These are phyloP conservation scores for Cheilosia urbana DNA, from an alignment of 2,888 invertebrate species.

Conservation along the genomic window DNA sequence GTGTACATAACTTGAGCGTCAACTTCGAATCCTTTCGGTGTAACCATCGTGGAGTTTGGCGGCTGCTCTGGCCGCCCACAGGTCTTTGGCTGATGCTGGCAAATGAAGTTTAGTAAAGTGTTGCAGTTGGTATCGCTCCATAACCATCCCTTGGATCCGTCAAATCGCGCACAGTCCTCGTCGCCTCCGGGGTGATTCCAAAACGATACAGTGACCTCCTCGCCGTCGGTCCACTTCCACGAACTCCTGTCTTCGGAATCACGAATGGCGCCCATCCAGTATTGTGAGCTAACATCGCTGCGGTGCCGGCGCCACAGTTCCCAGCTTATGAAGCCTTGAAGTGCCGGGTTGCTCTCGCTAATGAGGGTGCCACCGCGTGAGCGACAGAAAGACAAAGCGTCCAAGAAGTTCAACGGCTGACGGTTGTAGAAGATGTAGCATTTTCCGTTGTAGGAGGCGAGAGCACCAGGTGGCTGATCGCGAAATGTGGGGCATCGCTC, in stretches of 20 bases:
- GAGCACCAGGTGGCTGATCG: constrained; percentile 96
- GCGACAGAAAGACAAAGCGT: constrained; percentile 91
- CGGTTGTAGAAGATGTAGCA: constrained; percentile 97
- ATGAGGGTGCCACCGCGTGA: constrained; percentile 93
- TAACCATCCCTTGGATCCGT: constrained; percentile 96
- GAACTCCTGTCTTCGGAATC: constrained; percentile 90
- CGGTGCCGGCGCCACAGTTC: constrained; percentile 95
- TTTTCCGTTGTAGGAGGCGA: constrained; percentile 97
- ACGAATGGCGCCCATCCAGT: constrained; percentile 97
- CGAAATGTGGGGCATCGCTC: constrained; percentile 96
- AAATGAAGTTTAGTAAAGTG: constrained; percentile 93
- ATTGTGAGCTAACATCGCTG: constrained; percentile 95
- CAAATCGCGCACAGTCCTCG: constrained; percentile 94
- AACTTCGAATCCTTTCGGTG: constrained; percentile 90
- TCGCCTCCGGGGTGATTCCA: constrained; percentile 94
- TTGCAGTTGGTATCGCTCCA: constrained; percentile 97
- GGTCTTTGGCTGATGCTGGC: constrained; percentile 96
- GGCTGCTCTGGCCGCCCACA: constrained; percentile 97
- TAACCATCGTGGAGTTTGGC: constrained; percentile 94
- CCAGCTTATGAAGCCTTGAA: constrained; percentile 97
- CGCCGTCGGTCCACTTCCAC: constrained; percentile 96
- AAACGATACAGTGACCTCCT: constrained; percentile 94
- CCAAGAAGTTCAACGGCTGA: constrained; percentile 91
- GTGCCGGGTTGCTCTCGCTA: constrained; percentile 95
- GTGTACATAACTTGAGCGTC: constrained; percentile 93